Percentiles rank a stretch among this genome's conserved stretches.
Evolutionary conservation across 2,888 invertebrate genomes (phyloP).

Genomic region (Tenthredo scrophulariae): DNA sequence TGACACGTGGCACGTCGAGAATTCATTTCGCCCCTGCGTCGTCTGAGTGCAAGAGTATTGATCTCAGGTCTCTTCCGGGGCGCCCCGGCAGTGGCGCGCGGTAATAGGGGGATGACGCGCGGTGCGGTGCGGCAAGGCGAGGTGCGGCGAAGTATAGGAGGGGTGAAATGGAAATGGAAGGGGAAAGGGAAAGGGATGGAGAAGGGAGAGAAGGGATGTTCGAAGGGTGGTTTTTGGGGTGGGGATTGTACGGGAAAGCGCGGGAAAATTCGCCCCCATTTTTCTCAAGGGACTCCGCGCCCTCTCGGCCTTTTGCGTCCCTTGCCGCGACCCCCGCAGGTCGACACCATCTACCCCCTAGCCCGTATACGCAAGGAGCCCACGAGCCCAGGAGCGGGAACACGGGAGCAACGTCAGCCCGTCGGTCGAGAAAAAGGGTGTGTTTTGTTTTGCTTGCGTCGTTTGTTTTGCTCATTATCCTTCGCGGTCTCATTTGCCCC

Average conservation of each 20-base stretch:
- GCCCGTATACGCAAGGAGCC: background rate
- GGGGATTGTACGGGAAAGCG: slow-evolving; percentile 51
- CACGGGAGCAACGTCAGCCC: slow-evolving; percentile 57
- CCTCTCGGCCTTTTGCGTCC: slow-evolving; percentile 45
- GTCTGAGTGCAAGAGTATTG: slow-evolving; percentile 74
- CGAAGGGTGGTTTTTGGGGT: slow-evolving; percentile 45
- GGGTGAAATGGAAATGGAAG: slow-evolving; percentile 25
- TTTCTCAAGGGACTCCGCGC: slow-evolving; percentile 53
- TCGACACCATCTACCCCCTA: slow-evolving; percentile 31
- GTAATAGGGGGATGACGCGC: slow-evolving; percentile 51
- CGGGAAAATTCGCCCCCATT: slow-evolving; percentile 54
- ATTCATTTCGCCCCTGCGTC: slow-evolving; percentile 65
- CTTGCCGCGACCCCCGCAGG: slow-evolving; percentile 33
- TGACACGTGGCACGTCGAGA: slow-evolving; percentile 39
- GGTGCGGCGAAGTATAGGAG: slow-evolving; percentile 38
- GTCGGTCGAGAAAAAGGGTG: slow-evolving; percentile 42
- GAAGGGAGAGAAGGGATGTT: slow-evolving; percentile 31
- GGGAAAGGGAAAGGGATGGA: slow-evolving; percentile 45
- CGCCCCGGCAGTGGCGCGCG: slow-evolving; percentile 50
- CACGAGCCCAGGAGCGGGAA: slow-evolving; percentile 44
- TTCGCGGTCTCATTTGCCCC: slow-evolving; percentile 50
- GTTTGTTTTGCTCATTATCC: slow-evolving; percentile 67
- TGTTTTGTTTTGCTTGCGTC: slow-evolving; percentile 55
- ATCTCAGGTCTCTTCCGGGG: slow-evolving; percentile 62
- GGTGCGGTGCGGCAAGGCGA: slow-evolving; percentile 47